Base-by-base conservation (phyloP, 1,140 invertebrate genomes). In the Helicoverpa armigera region DNA sequence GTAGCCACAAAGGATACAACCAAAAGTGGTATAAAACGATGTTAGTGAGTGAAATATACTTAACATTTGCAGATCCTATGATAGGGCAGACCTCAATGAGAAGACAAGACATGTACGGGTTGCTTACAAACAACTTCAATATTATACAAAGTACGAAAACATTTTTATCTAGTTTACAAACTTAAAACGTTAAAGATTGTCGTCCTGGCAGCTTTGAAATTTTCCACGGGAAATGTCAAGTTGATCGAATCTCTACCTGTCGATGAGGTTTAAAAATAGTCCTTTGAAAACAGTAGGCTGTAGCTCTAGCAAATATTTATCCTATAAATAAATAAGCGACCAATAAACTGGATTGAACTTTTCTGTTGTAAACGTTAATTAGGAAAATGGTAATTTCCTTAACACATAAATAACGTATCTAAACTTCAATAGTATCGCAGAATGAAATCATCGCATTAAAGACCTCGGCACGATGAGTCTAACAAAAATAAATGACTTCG, bases 401-500 rank as follows among this genome's bases (percentile, higher is more conserved):
- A 1, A 43, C 5, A 43, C 35, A 9, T 43, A 43, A 43, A 9
- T 43, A 43, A 43, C 35, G 35, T 9, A 43, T 43, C 35, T 43
- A 43, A 43, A 43, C 5, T 43, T 43, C 35, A 43, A 43, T 43
- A 43, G 35, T 7, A 43, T 16, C 54, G n/a, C n/a, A 4, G 10
- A 23, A 60, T 18, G 54, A 29, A 60, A 60, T 23, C 56, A 60
- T 60, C 23, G 5, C 18, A 18, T 56, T 56, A 16, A 56, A 56
- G 3, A 56, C n/a, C n/a, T 23, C 56, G 23, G 12, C 56, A 58
- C 9, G 23, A 58, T 11, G 18, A 58, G 2, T 31, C 58, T 14
- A 61, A 61, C 58, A 61, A 61, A 31, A 61, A 61, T 13, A 61
- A 61, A 61, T 61, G 58, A 61, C 58, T 61, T 61, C 58, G 29